Evolutionary conservation across 35 echinoderm and acorn worm genomes (phyloP).

Genomic region (Apostichopus parvimensis): DNA sequence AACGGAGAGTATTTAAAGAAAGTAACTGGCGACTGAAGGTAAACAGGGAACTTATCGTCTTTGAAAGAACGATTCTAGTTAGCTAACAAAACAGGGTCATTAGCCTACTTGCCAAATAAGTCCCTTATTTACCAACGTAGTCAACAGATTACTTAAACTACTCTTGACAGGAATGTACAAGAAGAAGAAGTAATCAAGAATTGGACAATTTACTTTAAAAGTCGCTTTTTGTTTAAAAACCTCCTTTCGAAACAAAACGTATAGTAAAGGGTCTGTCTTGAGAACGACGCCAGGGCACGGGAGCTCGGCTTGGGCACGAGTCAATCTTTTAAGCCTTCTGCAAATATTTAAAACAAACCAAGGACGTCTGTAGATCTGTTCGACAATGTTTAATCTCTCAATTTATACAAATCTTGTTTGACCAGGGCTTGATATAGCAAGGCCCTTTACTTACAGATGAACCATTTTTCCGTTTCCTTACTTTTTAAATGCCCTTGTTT

Average conservation of each 20-base stretch:
- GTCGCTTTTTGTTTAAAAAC: not conserved
- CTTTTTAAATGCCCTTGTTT: not conserved
- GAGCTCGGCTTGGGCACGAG: not conserved
- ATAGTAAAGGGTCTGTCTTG: not conserved
- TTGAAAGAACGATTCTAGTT: not conserved
- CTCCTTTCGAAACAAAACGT: not conserved
- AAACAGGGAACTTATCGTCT: slow-evolving; percentile 3
- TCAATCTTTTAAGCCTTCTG: not conserved
- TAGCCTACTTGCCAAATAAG: not conserved
- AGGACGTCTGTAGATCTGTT: not conserved
- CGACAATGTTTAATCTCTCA: not conserved
- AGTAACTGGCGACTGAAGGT: not conserved
- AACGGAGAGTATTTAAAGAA: not conserved
- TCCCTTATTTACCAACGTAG: not conserved
- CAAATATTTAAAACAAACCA: not conserved
- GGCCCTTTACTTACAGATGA: not conserved
- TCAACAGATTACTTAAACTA: not conserved
- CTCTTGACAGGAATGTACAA: not conserved
- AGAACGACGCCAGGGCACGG: not conserved
- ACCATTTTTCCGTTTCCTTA: too few species aligned
- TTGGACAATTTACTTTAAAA: not conserved
- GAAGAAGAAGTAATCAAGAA: not conserved
- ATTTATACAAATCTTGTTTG: not conserved
- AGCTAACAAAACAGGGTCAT: not conserved
- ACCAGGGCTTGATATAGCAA: not conserved